Evolutionary conservation across 2,797 vertebrate genomes (phyloP).

Genomic region (Sciaenops ocellatus): DNA sequence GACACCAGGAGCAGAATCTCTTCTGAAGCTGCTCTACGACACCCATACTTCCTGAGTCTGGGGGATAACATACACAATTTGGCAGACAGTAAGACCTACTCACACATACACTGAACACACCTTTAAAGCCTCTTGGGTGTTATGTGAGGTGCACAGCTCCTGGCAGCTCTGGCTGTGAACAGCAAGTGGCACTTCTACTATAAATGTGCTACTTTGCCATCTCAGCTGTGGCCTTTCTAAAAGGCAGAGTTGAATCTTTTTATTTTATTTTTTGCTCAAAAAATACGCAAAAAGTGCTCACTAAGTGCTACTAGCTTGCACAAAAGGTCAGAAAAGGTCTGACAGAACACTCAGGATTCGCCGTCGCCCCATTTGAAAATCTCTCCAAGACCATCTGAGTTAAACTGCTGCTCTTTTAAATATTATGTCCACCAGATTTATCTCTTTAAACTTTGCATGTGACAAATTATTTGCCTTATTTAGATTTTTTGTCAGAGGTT

Average conservation of each 20-base stretch:
- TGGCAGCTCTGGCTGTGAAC: background rate
- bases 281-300: background rate
- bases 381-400: background rate
- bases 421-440: too few relatives aligned
- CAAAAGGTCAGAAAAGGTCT: background rate
- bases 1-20: conserved; percentile 90
- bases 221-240: background rate
- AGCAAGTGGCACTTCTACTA: background rate
- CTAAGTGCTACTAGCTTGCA: background rate
- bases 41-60: conserved; percentile 91
- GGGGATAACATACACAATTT: conserved; percentile 91
- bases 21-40: conserved; percentile 89
- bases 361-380: too few relatives aligned
- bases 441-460: background rate
- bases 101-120: conserved; percentile 2
- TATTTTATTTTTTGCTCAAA: background rate
- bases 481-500: background rate
- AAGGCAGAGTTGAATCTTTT: background rate
- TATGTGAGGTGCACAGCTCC: background rate
- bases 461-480: background rate
- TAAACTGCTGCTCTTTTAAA: background rate
- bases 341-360: background rate
- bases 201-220: background rate
- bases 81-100: conserved; percentile 90
- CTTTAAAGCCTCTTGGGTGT: background rate